phyloP scores from a whole-genome alignment of 2,113 vertebrate species.

The Ifrita kowaldi region DNA sequence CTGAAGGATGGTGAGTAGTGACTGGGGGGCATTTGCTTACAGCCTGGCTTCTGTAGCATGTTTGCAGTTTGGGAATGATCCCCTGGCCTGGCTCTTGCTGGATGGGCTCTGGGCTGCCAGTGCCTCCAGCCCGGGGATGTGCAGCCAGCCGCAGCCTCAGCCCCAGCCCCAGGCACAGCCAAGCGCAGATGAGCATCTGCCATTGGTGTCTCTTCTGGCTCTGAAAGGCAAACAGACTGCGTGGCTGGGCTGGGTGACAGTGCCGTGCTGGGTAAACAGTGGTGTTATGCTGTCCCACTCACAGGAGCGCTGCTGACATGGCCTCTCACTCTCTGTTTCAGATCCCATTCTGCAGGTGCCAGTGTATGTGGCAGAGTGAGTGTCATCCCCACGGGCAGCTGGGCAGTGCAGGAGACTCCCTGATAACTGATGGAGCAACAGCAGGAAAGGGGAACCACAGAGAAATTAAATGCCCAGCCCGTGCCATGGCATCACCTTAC shows the following conservation, averaged over 20 bases:
- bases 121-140: neutral
- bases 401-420: neutral
- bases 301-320: neutral
- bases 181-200: fast-evolving
- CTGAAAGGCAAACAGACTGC: neutral
- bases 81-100: neutral
- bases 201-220: neutral
- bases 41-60: neutral
- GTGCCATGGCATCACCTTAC: fast-evolving
- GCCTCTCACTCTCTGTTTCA: constrained; percentile 61
- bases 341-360: constrained; percentile 93
- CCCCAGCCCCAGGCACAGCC: neutral
- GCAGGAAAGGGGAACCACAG: neutral
- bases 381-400: neutral
- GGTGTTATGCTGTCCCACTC: neutral
- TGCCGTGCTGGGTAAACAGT: neutral
- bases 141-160: neutral
- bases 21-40: neutral
- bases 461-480: neutral
- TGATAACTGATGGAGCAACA: neutral
- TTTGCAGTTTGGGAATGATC: too few species aligned
- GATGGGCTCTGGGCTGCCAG: neutral
- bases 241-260: neutral
- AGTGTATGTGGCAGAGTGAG: constrained; percentile 87
- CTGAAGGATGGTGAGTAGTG: constrained; percentile 84